Percentiles rank a stretch among this genome's conserved stretches.
Evolutionary conservation across 2,888 invertebrate genomes (phyloP).

Genomic region (Ormyrus rosae): DNA sequence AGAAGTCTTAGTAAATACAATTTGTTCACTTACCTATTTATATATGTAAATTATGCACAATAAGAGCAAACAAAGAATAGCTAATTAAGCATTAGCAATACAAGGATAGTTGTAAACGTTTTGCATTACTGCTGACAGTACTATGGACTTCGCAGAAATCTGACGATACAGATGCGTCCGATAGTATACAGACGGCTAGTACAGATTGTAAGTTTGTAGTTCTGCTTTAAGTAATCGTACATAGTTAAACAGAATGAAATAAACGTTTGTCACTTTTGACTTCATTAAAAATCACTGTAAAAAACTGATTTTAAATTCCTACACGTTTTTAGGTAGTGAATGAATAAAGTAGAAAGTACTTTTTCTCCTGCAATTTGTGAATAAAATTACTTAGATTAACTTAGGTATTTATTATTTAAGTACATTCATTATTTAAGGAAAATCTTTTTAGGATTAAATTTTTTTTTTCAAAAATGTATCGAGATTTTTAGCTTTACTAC

Average conservation of each 20-base stretch:
- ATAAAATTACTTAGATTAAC: neutral
- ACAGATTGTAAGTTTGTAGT: constrained; percentile 71
- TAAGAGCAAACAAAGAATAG: too few relatives aligned
- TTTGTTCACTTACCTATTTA: too few relatives aligned
- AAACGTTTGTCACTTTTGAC: constrained; percentile 4
- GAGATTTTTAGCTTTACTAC: too few relatives aligned
- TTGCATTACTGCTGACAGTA: constrained; percentile 72
- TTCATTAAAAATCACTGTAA: constrained; percentile 16
- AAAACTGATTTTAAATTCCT: neutral
- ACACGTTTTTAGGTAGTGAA: constrained; percentile 26
- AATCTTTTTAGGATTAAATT: too few relatives aligned
- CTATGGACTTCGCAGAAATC: constrained; percentile 74
- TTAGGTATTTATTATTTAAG: neutral
- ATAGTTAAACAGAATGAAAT: constrained; percentile 14
- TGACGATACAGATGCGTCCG: constrained; percentile 75
- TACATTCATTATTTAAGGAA: neutral
- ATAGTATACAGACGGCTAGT: constrained; percentile 74
- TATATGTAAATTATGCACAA: too few relatives aligned
- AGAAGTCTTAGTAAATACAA: too few relatives aligned
- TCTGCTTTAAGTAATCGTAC: constrained; percentile 10
- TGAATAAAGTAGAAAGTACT: constrained; percentile 24
- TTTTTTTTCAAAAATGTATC: too few relatives aligned
- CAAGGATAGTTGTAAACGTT: constrained; percentile 37
- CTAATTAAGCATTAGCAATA: constrained; percentile 8
- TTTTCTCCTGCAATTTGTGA: neutral